Evolutionary conservation across 2,797 vertebrate species (phyloP), one percentile per base, ranked within the genome.

Genomic region (Catharus ustulatus): DNA sequence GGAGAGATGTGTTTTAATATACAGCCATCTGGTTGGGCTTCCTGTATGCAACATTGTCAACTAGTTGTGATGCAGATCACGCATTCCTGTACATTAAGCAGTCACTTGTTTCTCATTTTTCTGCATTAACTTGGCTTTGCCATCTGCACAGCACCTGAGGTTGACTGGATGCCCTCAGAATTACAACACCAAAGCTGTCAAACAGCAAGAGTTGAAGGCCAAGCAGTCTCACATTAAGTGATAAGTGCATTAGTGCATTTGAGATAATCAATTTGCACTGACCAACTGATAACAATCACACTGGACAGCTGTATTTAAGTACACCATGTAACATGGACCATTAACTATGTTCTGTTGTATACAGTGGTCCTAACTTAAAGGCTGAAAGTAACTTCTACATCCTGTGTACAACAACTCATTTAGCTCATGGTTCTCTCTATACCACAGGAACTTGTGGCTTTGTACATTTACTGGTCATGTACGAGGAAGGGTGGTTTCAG

Each of bases 111-210:
- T 97, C 98, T 98, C 98, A 98, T 99, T 98, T 99, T 98, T 99
- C 98, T 98, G 97, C 97, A 98, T 99, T 98, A 98, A 98, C 97
- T 98, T 98, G 97, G 98, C 98, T 98, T 98, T 98, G 97, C 98
- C 99, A 99, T 99, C 98, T 99, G 99, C 97, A 98, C 95, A 96
- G 96, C 98, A 98, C 98, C 97, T 97, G 97, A 97, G 93, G 96
- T 97, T 97, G 97, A 97, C 93, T 97, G 96, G 96, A 98, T 96
- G 97, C 97, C 97, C 98, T 98, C 97, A 97, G 74, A 95, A 96
- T 71, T 68, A 45, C 83, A 97, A 58, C 80, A 94, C 38, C 93
- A 90, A 97, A 94, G 78, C 95, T 93, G 94, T 75, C 45, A n/a
- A 80, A 96, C 76, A 91, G 64, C 96, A 97, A 97, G 95, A 94